Percentiles rank a stretch among this genome's conserved stretches.
phyloP scores from a whole-genome alignment of 2,113 vertebrate species.

The Brachyhypopomus gauderio region DNA sequence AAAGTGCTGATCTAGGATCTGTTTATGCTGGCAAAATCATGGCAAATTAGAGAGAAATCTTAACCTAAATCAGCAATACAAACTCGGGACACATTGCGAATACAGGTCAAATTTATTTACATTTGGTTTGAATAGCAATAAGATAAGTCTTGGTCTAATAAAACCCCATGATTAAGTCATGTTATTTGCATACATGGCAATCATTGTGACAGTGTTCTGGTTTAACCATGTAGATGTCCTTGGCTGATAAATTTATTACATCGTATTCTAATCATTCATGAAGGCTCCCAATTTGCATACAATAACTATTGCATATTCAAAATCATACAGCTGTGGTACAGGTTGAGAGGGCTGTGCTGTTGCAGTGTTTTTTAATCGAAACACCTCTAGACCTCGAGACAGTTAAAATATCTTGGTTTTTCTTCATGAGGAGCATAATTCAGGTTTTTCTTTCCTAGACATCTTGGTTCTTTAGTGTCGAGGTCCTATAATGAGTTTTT shows the following conservation, averaged over 20 bases:
- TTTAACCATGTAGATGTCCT: conserved; percentile 43
- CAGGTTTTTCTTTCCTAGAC: no score
- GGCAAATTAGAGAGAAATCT: no score
- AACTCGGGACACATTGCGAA: background rate
- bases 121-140: background rate
- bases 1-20: no score
- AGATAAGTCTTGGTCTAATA: background rate
- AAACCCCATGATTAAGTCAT: background rate
- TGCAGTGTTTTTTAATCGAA: background rate
- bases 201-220: background rate
- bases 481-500: no score
- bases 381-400: background rate
- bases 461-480: no score
- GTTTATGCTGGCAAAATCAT: no score
- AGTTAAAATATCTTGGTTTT: no score
- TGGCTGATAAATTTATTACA: conserved; percentile 44
- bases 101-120: background rate
- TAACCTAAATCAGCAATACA: background rate
- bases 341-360: conserved; percentile 12
- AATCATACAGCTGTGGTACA: background rate
- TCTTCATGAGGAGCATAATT: no score
- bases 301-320: conserved; percentile 51
- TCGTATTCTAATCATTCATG: conserved; percentile 34
- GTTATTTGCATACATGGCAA: conserved; percentile 11
- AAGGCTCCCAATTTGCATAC: conserved; percentile 53